Evolutionary conservation across 2,113 vertebrate genomes (phyloP).

Genomic region (Halichoeres trimaculatus): DNA sequence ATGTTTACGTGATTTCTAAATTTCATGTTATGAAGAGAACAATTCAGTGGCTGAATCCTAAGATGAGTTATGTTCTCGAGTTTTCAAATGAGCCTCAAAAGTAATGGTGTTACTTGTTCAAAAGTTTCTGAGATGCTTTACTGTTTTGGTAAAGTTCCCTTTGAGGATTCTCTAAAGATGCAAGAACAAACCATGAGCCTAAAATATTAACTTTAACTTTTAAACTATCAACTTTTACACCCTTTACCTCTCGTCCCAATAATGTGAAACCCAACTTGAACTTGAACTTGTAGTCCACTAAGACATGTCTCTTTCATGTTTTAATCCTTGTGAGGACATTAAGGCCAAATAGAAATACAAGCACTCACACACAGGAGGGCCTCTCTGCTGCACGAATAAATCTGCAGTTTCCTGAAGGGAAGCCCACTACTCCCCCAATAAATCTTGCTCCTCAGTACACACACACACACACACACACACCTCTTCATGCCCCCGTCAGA

Average conservation of each 20-base stretch:
- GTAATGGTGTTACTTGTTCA: too few relatives aligned
- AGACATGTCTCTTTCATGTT: constrained; percentile 19
- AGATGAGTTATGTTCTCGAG: too few relatives aligned
- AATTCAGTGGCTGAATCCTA: too few relatives aligned
- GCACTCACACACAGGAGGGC: constrained; percentile 16
- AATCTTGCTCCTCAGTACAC: constrained; percentile 43
- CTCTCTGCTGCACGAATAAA: constrained; percentile 70
- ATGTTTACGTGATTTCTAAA: too few relatives aligned
- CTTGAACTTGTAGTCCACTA: constrained; percentile 17
- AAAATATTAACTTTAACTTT: too few relatives aligned
- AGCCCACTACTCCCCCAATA: constrained; percentile 70
- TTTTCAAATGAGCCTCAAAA: too few relatives aligned
- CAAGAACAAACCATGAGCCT: too few relatives aligned
- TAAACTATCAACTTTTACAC: neutral
- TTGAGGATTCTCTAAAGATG: too few relatives aligned
- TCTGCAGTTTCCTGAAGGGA: constrained; percentile 83
- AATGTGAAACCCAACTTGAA: constrained; percentile 12
- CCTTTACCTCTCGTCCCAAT: neutral
- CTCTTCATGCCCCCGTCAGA: constrained; percentile 61
- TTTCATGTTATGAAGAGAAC: too few relatives aligned
- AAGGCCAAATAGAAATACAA: constrained; percentile 1
- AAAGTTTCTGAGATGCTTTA: too few relatives aligned
- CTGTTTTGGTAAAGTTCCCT: too few relatives aligned
- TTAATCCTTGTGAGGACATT: constrained; percentile 32
- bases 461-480: constrained; percentile 30